phyloP scores from a whole-genome alignment of 2,888 invertebrate genomes.

The Muschampia plurimacula region DNA sequence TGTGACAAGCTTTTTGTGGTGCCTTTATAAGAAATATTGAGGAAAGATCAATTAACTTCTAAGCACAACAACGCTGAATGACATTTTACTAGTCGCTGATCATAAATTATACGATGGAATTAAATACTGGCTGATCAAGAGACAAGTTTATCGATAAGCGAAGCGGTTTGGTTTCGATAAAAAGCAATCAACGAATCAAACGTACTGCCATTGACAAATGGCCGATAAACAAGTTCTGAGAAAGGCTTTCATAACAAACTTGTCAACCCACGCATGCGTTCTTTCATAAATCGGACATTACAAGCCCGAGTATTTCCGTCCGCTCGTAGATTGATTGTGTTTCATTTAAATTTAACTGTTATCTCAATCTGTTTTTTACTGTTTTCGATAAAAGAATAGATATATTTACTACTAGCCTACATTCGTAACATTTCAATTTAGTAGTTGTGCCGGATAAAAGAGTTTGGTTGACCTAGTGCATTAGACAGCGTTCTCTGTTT shows the following conservation, averaged over 20 bases:
- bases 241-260: constrained; percentile 41
- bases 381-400: neutral
- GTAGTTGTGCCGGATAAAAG: neutral
- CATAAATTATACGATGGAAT: constrained; percentile 20
- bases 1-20: constrained; percentile 29
- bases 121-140: constrained; percentile 20
- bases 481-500: too few relatives aligned
- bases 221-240: constrained; percentile 36
- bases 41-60: constrained; percentile 14
- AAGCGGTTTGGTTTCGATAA: constrained; percentile 36
- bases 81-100: constrained; percentile 19
- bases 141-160: constrained; percentile 33
- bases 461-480: too few relatives aligned
- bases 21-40: constrained; percentile 9
- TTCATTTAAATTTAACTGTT: constrained; percentile 16
- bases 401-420: neutral
- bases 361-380: neutral
- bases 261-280: constrained; percentile 25
- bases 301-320: constrained; percentile 16
- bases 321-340: constrained; percentile 14
- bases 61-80: constrained; percentile 9
- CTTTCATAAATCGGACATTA: constrained; percentile 22
- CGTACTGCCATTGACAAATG: constrained; percentile 33
- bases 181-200: constrained; percentile 34
- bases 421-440: neutral